These are phyloP conservation scores for Chymomyza procnemis DNA, from an alignment of 2,888 invertebrate genomes.

Conservation along the genomic window DNA sequence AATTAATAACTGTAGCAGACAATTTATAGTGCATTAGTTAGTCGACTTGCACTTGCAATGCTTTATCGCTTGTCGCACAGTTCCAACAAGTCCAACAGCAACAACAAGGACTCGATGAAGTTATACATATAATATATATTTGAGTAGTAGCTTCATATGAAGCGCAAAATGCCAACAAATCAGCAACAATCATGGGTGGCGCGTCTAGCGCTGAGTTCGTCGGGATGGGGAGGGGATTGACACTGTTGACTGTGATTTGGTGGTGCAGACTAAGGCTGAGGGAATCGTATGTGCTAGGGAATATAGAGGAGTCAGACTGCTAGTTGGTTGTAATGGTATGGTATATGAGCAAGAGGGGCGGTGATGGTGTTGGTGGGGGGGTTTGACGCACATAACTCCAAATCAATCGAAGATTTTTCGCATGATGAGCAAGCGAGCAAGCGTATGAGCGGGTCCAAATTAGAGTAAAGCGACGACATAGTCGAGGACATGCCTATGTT, in stretches of 20 bases:
- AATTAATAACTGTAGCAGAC: too few species aligned
- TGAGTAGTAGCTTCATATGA: slow-evolving; percentile 15
- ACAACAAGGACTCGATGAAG: background rate
- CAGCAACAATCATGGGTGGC: slow-evolving; percentile 17
- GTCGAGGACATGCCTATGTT: background rate
- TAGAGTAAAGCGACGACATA: background rate
- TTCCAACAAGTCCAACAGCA: slow-evolving; percentile 1
- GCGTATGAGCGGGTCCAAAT: background rate
- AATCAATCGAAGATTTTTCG: slow-evolving; percentile 9
- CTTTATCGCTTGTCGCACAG: background rate
- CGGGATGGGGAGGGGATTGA: background rate
- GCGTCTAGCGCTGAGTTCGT: slow-evolving; percentile 5
- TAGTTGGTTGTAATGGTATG: too few species aligned
- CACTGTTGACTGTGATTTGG: background rate
- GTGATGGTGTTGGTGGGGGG: background rate
- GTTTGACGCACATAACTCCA: background rate
- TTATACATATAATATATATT: slow-evolving; percentile 12
- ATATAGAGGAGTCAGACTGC: background rate
- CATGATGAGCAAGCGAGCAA: slow-evolving; percentile 2
- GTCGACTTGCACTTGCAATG: background rate
- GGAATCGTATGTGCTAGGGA: background rate
- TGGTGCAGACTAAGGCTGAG: background rate
- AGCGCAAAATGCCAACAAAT: slow-evolving; percentile 28
- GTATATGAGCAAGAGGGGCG: too few species aligned
- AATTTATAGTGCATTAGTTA: background rate